Conservation (phyloP, 2,113 vertebrate species). For the Melanocharis versteri region DNA sequence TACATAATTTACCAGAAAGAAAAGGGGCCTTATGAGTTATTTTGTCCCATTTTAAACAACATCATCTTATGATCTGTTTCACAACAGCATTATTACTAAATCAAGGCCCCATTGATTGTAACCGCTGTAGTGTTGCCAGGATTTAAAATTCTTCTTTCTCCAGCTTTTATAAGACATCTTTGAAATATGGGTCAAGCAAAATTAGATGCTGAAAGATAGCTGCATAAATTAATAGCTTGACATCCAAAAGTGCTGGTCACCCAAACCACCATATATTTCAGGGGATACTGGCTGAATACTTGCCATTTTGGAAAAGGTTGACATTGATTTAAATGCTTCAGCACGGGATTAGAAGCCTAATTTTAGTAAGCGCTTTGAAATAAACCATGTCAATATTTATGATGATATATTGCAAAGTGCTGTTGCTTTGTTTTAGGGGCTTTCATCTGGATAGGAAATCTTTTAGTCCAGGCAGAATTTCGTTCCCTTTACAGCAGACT, state of each 20-base stretch:
- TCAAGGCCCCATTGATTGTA: neutral
- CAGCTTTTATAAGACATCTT: neutral
- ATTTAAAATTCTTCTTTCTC: neutral
- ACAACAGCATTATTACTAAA: constrained; percentile 15
- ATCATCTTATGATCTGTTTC: constrained; percentile 29
- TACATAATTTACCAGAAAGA: constrained; percentile 47
- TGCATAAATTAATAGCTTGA: neutral
- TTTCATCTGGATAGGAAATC: constrained; percentile 2
- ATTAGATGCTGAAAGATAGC: constrained; percentile 23
- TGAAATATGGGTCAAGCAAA: constrained; percentile 12
- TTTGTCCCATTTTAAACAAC: constrained; percentile 13
- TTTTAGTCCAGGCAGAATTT: neutral
- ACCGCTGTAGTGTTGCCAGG: neutral
- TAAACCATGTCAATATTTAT: constrained; percentile 31
- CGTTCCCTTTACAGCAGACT: neutral
- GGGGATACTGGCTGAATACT: neutral
- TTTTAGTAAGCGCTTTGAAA: constrained; percentile 24
- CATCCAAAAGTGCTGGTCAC: constrained; percentile 9
- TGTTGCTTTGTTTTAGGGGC: constrained; percentile 6
- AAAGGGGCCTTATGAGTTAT: constrained; percentile 9
- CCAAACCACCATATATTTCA: constrained; percentile 4
- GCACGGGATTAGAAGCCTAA: constrained; percentile 28
- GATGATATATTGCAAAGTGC: neutral
- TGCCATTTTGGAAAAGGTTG: neutral
- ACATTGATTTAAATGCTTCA: constrained; percentile 20